A percentile compares a stretch with the other conserved stretches of the same genome.
phyloP scores from a whole-genome alignment of 2,888 invertebrate species.

The Petrolisthes cinctipes region DNA sequence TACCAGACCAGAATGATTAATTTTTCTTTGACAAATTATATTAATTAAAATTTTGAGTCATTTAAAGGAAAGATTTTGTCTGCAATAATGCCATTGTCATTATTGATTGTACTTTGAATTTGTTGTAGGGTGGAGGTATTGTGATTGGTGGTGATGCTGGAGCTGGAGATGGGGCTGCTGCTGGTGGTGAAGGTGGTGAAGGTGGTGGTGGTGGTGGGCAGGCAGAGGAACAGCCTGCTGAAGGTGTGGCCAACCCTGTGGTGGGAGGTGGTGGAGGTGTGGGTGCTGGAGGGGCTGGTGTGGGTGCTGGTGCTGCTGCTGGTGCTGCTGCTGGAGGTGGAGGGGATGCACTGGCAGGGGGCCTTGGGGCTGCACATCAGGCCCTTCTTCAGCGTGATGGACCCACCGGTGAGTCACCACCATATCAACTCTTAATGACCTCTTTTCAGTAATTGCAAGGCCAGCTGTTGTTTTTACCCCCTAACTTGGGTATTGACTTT shows the following conservation, averaged over 20 bases:
- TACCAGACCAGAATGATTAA: neutral
- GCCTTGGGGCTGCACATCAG: slow-evolving; percentile 86
- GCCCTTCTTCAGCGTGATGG: slow-evolving; percentile 87
- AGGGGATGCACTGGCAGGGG: slow-evolving; percentile 68
- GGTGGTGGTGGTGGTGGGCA: neutral
- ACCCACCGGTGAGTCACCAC: slow-evolving; percentile 73
- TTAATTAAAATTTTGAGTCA: neutral
- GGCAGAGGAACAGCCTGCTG: slow-evolving; percentile 45
- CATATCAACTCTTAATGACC: neutral
- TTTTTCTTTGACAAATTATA: neutral
- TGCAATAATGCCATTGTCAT: too few species aligned
- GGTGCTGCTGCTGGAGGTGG: slow-evolving; percentile 45
- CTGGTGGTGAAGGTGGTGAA: neutral
- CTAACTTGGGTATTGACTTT: slow-evolving; percentile 7
- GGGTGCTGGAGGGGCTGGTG: slow-evolving; percentile 3
- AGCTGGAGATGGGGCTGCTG: slow-evolving; percentile 12
- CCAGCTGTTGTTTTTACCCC: neutral
- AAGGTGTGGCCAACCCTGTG: slow-evolving; percentile 48
- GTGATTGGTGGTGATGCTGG: slow-evolving; percentile 43
- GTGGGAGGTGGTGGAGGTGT: slow-evolving; percentile 36
- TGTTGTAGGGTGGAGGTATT: slow-evolving; percentile 45
- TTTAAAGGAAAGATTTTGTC: too few species aligned
- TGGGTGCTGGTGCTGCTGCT: slow-evolving; percentile 16
- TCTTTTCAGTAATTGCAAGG: neutral
- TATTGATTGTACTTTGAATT: neutral